Evolutionary conservation across 2,797 vertebrate genomes (phyloP).

Genomic region (Phyllotis vaccarum): DNA sequence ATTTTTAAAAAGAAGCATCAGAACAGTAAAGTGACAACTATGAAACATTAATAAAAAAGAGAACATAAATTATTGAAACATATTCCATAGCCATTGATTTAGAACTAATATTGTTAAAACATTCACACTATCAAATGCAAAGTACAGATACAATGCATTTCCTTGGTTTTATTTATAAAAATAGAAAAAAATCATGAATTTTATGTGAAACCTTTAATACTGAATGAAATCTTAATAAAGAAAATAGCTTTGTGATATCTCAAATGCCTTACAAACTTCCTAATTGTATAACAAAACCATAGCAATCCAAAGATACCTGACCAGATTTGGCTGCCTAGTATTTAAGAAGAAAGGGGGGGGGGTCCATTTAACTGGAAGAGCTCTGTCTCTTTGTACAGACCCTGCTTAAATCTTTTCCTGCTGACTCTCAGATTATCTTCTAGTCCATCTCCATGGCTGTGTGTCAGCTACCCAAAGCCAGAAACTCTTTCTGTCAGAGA

Average conservation of each 20-base stretch:
- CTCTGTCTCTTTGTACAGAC: not conserved
- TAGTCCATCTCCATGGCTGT: not conserved
- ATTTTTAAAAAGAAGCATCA: not conserved
- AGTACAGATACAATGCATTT: not conserved
- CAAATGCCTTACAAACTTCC: not conserved
- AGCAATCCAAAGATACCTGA: not conserved
- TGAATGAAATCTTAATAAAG: not conserved
- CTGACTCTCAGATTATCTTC: not conserved
- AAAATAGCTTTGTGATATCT: not conserved
- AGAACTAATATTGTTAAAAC: not conserved
- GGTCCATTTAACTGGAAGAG: not conserved
- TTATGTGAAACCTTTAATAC: not conserved
- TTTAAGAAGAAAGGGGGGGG: not conserved
- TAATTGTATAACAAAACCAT: not conserved
- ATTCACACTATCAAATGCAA: not conserved
- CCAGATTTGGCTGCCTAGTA: not conserved
- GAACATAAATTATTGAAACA: not conserved
- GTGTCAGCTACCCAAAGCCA: not conserved
- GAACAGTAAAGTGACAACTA: not conserved
- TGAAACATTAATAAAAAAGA: not conserved
- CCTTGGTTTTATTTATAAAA: not conserved
- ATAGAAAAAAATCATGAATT: not conserved
- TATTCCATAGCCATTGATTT: not conserved
- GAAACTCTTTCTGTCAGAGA: not conserved
- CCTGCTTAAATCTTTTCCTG: not conserved